phyloP scores from a whole-genome alignment of 2,113 vertebrate species.

The Todiramphus saurophagus region DNA sequence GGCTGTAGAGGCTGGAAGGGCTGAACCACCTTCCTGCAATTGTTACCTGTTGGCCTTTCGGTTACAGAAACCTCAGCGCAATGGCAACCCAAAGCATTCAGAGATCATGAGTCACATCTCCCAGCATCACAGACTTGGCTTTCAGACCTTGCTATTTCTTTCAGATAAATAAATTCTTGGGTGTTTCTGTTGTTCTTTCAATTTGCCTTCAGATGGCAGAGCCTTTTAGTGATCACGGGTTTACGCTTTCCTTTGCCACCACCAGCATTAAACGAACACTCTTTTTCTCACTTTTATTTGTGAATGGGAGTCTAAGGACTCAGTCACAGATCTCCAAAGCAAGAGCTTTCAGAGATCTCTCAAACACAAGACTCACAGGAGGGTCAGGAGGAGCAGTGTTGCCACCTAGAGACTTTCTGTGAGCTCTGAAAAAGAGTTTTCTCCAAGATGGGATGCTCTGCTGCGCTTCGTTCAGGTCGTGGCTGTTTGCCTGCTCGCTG shows the following conservation, averaged over 20 bases:
- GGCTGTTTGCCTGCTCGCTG: background rate
- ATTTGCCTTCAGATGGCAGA: background rate
- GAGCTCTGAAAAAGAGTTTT: background rate
- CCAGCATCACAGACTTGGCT: background rate
- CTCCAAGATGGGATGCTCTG: background rate
- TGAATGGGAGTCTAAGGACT: background rate
- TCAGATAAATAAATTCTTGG: background rate
- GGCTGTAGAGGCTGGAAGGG: background rate
- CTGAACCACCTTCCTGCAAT: background rate
- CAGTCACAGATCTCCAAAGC: background rate
- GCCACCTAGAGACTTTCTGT: background rate
- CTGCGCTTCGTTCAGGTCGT: accelerated
- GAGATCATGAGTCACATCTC: background rate
- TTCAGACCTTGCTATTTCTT: background rate
- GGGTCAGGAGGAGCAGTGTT: slow-evolving; percentile 23
- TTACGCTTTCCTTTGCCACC: background rate
- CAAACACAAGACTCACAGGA: background rate
- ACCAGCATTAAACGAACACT: background rate
- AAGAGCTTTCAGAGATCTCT: background rate
- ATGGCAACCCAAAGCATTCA: background rate
- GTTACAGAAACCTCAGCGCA: background rate
- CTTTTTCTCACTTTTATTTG: background rate
- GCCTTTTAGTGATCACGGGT: background rate
- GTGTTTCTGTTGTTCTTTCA: background rate
- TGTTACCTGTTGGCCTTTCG: background rate